Base-by-base conservation (phyloP, 2,113 vertebrate genomes). In the Crypturellus undulatus region DNA sequence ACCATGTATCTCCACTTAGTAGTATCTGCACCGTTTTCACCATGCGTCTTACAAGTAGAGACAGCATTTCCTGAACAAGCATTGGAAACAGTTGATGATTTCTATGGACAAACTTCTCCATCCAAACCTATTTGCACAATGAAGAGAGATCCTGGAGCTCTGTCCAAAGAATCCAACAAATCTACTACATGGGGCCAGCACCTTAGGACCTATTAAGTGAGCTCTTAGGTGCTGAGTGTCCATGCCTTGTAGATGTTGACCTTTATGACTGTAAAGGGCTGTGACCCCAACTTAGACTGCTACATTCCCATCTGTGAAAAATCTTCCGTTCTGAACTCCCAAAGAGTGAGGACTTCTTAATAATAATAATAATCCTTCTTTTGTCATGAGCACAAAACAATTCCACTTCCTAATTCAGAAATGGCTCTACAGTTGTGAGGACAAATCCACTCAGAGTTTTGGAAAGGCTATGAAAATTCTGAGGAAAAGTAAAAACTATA, bases 171-270 rank as follows among this genome's bases (percentile, higher is more conserved):
- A 77, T 40, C 5, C 12, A 70, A 7, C 1, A 65, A 24, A 80
- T 62, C 12, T 49, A 11, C 34, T 38, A 2, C 43, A 21, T 12
- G 25, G 32, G 9, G 4, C 14, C 19, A 69, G 2, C 0, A 3
- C 20, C 25, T 77, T 5, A 1, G 51, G 40, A 30, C 40, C 51
- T 38, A 47, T 47, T 47, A 47, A 20, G 45, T 20, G 7, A 30
- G 6, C 16, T 69, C 34, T 25, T 75, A 76, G 43, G 38, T 0
- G 1, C 34, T 36, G 15, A 62, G 56, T 58, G 59, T 10, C 26
- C 40, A 86, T 58, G 32, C 30, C 42, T 87, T 79, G 43, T 21
- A 69, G 34, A 25, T 6, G 38, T 38, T 38, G 38, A 38, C 38
- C 6, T 38, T 38, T 38, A 38, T 38, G 38, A 38, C 38, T 38